A percentile compares a stretch with the other conserved stretches of the same genome.
These are phyloP conservation scores for Drosophila quinaria DNA, from an alignment of 2,888 invertebrate species.

Conservation along the genomic window DNA sequence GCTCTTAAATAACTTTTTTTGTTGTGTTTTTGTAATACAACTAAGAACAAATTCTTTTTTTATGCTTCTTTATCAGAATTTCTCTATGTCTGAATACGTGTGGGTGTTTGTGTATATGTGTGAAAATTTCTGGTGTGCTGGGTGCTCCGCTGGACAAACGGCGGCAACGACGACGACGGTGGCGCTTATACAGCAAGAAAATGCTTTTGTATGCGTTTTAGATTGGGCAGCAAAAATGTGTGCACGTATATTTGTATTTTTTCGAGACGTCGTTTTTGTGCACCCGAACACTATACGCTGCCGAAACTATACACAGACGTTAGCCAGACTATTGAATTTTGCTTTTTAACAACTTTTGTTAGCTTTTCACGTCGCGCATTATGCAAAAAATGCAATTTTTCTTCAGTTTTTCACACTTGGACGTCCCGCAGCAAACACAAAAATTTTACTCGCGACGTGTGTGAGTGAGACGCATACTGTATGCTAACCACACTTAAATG, in stretches of 20 bases:
- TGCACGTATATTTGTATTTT: conserved; percentile 69
- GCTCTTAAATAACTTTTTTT: conserved; percentile 42
- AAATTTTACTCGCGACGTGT: conserved; percentile 80
- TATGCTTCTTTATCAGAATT: conserved; percentile 57
- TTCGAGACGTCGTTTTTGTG: conserved; percentile 70
- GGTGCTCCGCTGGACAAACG: conserved; percentile 75
- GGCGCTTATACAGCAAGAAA: conserved; percentile 70
- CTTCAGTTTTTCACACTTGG: conserved; percentile 75
- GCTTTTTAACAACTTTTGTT: conserved; percentile 73
- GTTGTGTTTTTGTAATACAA: conserved; percentile 57
- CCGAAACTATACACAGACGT: conserved; percentile 66
- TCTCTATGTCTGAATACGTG: conserved; percentile 52
- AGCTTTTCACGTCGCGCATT: conserved; percentile 82
- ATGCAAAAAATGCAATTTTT: conserved; percentile 83
- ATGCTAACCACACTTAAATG: conserved; percentile 72
- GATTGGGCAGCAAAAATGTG: conserved; percentile 78
- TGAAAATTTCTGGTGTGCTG: conserved; percentile 65
- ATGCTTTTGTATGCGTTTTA: conserved; percentile 78
- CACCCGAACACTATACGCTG: conserved; percentile 68
- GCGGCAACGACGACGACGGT: conserved; percentile 41
- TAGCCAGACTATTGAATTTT: conserved; percentile 67
- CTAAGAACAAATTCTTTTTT: conserved; percentile 71
- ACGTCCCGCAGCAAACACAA: conserved; percentile 75
- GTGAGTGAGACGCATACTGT: conserved; percentile 71
- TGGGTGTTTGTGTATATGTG: conserved; percentile 62